These are phyloP conservation scores for Aphrophora alni DNA, from an alignment of 2,888 invertebrate genomes.

Conservation along the genomic window DNA sequence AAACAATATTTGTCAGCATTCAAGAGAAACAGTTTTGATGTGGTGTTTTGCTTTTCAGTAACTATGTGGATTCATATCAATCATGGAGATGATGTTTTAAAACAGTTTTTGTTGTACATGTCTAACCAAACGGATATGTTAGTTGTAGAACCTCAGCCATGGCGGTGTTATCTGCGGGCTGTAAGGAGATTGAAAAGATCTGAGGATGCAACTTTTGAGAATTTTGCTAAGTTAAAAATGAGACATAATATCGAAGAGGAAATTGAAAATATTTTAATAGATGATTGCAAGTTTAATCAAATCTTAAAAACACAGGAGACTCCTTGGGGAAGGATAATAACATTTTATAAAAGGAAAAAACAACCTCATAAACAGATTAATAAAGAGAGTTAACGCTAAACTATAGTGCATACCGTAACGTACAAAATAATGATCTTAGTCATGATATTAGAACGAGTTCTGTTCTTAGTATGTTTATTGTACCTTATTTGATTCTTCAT, in stretches of 20 bases:
- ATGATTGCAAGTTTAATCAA: slow-evolving; percentile 60
- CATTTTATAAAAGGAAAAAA: slow-evolving; percentile 28
- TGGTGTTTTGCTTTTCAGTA: slow-evolving; percentile 80
- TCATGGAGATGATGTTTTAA: slow-evolving; percentile 75
- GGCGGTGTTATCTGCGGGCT: slow-evolving; percentile 83
- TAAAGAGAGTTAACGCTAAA: background rate
- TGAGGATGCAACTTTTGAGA: slow-evolving; percentile 28
- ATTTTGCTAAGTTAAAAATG: slow-evolving; percentile 65
- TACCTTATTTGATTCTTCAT: too few species aligned
- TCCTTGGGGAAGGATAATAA: slow-evolving; percentile 72
- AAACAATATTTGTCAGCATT: slow-evolving; percentile 20
- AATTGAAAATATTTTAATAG: slow-evolving; percentile 65
- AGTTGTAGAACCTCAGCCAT: slow-evolving; percentile 82
- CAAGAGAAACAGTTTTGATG: slow-evolving; percentile 65
- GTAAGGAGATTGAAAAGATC: slow-evolving; percentile 65
- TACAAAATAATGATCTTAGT: too few species aligned
- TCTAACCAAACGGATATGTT: slow-evolving; percentile 64
- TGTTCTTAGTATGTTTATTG: too few species aligned
- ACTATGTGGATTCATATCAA: slow-evolving; percentile 94
- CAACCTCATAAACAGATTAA: background rate
- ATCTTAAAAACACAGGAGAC: slow-evolving; percentile 66
- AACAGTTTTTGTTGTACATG: slow-evolving; percentile 66
- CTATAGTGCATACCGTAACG: too few species aligned
- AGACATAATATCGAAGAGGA: slow-evolving; percentile 66
- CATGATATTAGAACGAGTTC: too few species aligned